Base-by-base conservation (phyloP, 2,113 vertebrate genomes). In the Megaceryle maxima region DNA sequence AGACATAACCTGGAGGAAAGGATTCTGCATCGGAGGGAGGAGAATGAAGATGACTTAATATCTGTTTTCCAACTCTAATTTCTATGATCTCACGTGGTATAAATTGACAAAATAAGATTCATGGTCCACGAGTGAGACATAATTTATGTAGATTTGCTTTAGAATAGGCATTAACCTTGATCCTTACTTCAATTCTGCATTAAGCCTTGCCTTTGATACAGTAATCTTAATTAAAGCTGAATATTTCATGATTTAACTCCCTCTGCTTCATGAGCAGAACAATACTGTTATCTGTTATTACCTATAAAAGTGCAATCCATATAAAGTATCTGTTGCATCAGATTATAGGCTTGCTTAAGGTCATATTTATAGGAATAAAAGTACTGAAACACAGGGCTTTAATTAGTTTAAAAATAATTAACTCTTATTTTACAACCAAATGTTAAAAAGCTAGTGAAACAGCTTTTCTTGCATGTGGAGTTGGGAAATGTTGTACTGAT, bases 141-240 rank as follows among this genome's bases (percentile, higher is more conserved):
- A 97, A 97, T 96, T 94, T 97, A 97, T 97, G 96, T 85, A 97
- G 96, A 97, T 97, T 96, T 94, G 68, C 67, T 80, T 94, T 91
- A 89, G 96, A 96, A 93, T 85, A 94, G 90, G 77, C 94, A 90
- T 97, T 97, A 97, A 96, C 95, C 79, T 96, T 95, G 82, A 97
- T 97, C 90, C 25, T 96, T 92, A 74, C 88, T 96, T 96, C 84
- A 94, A 0, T 92, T 97, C 77, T 91, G 80, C 92, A 92, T 97
- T 97, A 97, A 97, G 79, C 88, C 63, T 90, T 97, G 96, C 85
- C 95, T 97, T 97, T 97, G 97, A 96, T 97, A 97, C 83, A 90
- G 83, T 96, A 96, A 97, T 97, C 92, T 92, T 97, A 96, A 97
- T 97, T 95, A 97, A 96, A 95, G 93, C 85, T 87, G 95, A 94